Conservation (phyloP, 23 tunicate genomes). For the Trididemnum nubilum region DNA sequence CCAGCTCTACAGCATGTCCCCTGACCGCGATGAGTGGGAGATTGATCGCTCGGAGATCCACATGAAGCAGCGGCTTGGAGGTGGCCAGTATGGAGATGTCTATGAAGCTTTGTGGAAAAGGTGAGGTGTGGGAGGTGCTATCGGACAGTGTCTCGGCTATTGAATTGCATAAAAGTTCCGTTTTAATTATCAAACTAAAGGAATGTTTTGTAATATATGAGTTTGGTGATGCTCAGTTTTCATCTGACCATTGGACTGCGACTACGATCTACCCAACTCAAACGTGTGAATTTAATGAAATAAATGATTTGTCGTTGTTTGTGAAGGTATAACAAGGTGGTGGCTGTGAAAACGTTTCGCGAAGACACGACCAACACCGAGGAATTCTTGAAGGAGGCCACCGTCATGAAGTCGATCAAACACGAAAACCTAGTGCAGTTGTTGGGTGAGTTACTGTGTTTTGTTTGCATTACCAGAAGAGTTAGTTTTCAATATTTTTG, state of each 20-base stretch:
- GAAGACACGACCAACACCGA: conserved; percentile 95
- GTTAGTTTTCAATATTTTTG: neutral
- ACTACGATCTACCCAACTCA: too few relatives aligned
- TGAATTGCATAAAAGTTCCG: too few relatives aligned
- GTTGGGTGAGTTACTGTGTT: conserved; percentile 65
- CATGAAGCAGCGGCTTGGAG: conserved; percentile 93
- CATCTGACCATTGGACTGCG: too few relatives aligned
- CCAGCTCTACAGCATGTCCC: conserved; percentile 81
- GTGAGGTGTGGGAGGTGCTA: conserved; percentile 33
- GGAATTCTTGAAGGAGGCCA: conserved; percentile 90
- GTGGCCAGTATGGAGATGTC: conserved; percentile 97
- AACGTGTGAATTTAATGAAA: too few relatives aligned
- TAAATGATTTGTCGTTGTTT: too few relatives aligned
- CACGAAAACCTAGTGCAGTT: conserved; percentile 88
- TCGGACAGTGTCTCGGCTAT: too few relatives aligned
- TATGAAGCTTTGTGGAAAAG: conserved; percentile 97
- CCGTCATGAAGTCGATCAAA: conserved; percentile 85
- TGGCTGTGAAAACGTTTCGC: conserved; percentile 93
- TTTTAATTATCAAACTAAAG: too few relatives aligned
- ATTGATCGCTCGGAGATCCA: conserved; percentile 74
- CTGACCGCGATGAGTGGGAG: conserved; percentile 86
- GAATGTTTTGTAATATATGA: too few relatives aligned
- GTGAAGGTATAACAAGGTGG: conserved; percentile 65
- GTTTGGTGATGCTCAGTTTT: too few relatives aligned
- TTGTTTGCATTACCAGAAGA: neutral